Evolutionary conservation across 2,888 invertebrate species (phyloP), one percentile per base, ranked within the genome.

Genomic region (Prostheceraeus crozeri): DNA sequence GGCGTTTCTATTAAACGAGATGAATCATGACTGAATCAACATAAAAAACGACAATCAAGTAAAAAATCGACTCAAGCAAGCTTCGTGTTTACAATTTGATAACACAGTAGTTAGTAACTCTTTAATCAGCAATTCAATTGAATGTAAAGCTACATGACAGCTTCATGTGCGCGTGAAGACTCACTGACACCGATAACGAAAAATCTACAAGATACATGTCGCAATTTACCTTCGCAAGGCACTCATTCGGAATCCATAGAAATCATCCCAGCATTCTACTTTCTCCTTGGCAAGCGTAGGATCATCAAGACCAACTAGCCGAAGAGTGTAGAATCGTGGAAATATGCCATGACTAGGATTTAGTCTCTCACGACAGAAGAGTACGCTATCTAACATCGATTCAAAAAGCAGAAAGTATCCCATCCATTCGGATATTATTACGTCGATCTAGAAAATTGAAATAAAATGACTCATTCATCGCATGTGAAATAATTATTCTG

Each of bases 401-500:
- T 96, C 94, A 75, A 89, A 94, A 1, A 94, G 77, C 35, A 96
- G 79, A 74, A 94, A 93, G 75, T 96, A 96, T 0, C 94, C 94
- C 94, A 96, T 96, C 91, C 93, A 96, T 76, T 96, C 94, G 0
- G 93, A 93, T 1, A 96, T 84, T 66, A 96, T 88, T 3, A 91
- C 83, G 74, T 96, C 93, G 16, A 78, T 11, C n/a, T 11, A 10
- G 48, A 52, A 14, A 52, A 45, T 27, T 56, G 67, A 65, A 25
- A 61, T 35, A n/a, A n/a, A n/a, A n/a, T n/a, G n/a, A n/a, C n/a
- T n/a, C n/a, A n/a, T n/a, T n/a, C 8, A 33, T 10, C 8, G 8
- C 33, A 33, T 8, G n/a, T 33, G n/a, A 33, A 33, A 10, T n/a
- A 33, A 33, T 33, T 10, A n/a, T 10, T 10, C 8, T 10, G n/a